Conservation (phyloP, 2,888 invertebrate genomes). For the Synanthedon vespiformis region DNA sequence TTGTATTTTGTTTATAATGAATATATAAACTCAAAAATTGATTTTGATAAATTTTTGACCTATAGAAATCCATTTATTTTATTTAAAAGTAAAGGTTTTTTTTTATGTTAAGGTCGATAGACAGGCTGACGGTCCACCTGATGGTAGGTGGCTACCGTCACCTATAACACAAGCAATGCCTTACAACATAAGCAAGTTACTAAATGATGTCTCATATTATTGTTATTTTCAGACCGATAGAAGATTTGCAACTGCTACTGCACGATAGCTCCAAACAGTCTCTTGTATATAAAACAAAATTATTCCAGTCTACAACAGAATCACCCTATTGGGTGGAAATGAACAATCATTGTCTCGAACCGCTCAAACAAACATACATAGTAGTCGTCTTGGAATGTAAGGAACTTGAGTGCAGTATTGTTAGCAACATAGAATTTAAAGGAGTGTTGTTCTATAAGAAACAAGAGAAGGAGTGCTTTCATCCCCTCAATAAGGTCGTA, state of each 20-base stretch:
- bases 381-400: conserved; percentile 27
- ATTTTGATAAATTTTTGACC: too few species aligned
- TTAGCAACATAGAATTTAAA: conserved; percentile 30
- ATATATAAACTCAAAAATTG: too few species aligned
- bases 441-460: conserved; percentile 31
- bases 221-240: conserved; percentile 36
- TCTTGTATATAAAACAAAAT: conserved; percentile 34
- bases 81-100: too few species aligned
- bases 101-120: too few species aligned
- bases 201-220: not conserved
- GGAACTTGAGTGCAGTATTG: conserved; percentile 27
- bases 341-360: conserved; percentile 12
- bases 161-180: too few species aligned
- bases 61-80: too few species aligned
- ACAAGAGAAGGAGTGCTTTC: conserved; percentile 19
- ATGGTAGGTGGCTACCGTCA: too few species aligned
- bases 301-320: conserved; percentile 22
- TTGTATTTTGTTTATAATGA: too few species aligned
- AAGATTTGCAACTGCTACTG: conserved; percentile 32
- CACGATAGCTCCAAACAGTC: conserved; percentile 22
- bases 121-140: too few species aligned
- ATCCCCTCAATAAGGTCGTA: conserved; percentile 34
- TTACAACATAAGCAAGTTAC: too few species aligned
- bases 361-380: conserved; percentile 18
- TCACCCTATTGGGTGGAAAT: conserved; percentile 34